These are phyloP conservation scores for Diogma glabrata DNA, from an alignment of 2,888 invertebrate species.

Conservation along the genomic window DNA sequence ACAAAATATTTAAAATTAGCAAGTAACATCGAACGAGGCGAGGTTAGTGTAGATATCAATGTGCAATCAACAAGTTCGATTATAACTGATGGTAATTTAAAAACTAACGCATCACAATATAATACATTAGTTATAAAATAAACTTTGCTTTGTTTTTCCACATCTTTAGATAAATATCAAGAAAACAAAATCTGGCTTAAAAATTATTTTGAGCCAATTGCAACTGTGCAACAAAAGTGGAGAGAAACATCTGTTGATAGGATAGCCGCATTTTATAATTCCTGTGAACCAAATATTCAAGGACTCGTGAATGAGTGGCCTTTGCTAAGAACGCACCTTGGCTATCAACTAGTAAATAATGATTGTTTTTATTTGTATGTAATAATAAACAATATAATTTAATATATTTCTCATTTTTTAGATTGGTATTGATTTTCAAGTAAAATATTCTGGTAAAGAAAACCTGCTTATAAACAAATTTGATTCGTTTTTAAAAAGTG, in stretches of 20 bases:
- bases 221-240: background rate
- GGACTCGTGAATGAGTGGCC: too few relatives aligned
- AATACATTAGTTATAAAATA: background rate
- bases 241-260: background rate
- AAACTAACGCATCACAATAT: too few relatives aligned
- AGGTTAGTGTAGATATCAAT: background rate
- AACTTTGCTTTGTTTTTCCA: background rate
- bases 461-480: background rate
- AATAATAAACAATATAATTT: too few relatives aligned
- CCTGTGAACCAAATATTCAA: too few relatives aligned
- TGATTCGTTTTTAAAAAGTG: background rate
- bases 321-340: too few relatives aligned
- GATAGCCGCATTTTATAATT: too few relatives aligned
- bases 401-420: too few relatives aligned
- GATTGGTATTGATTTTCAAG: slow-evolving; percentile 7
- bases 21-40: background rate
- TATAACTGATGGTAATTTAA: background rate
- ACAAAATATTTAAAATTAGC: background rate
- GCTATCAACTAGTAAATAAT: too few relatives aligned
- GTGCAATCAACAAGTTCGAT: background rate
- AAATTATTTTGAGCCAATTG: background rate
- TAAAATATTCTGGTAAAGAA: background rate
- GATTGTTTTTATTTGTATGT: too few relatives aligned
- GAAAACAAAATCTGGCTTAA: background rate
- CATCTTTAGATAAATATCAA: background rate